phyloP scores from a whole-genome alignment of 2,113 vertebrate species.

The Anser cygnoides region DNA sequence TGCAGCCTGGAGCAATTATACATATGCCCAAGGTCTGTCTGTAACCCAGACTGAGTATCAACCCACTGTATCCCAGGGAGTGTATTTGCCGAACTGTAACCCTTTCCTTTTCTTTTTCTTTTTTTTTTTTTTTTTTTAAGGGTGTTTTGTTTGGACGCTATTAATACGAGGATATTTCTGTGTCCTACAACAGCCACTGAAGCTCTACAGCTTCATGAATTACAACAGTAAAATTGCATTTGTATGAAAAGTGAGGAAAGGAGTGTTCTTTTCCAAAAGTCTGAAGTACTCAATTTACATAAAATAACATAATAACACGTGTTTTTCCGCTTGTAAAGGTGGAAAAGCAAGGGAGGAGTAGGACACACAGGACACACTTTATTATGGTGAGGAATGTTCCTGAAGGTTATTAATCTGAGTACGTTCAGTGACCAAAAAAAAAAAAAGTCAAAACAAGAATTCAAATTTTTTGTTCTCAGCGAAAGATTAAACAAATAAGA shows the following conservation, averaged over 20 bases:
- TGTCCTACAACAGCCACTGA: background rate
- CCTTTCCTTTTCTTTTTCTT: background rate
- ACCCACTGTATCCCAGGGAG: background rate
- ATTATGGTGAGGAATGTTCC: background rate
- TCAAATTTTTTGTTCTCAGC: background rate
- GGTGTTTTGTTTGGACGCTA: background rate
- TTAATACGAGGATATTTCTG: background rate
- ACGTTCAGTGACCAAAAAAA: background rate
- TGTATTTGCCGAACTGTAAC: background rate
- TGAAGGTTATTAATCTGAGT: background rate
- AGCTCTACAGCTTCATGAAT: background rate
- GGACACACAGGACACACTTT: background rate
- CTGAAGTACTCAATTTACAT: background rate
- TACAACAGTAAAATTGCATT: background rate
- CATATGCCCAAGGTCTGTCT: background rate
- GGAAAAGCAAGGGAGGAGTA: too few species aligned
- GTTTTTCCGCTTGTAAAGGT: background rate
- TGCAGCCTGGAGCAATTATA: background rate
- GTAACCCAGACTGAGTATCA: background rate
- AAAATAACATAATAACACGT: background rate
- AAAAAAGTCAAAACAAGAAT: background rate
- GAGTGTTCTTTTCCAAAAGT: too few species aligned
- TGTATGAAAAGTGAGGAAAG: background rate
- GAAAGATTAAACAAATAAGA: background rate
- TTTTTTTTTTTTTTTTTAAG: background rate